Evolutionary conservation across 2,113 vertebrate species (phyloP).

Genomic region (Platycercus adscitus): DNA sequence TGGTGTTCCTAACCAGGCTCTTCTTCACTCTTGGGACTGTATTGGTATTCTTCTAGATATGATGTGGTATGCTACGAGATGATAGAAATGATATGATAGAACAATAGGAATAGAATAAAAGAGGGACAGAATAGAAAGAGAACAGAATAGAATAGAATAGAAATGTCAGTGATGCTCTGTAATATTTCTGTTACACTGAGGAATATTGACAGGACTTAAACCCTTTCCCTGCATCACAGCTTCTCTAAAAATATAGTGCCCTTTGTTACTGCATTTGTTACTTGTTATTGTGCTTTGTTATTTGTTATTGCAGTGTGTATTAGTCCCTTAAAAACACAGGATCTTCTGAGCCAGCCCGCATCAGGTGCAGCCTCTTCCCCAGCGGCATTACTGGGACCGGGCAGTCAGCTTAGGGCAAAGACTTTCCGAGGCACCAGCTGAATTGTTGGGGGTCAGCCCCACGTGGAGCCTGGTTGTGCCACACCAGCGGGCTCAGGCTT

Average conservation of each 20-base stretch:
- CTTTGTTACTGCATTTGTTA: not conserved
- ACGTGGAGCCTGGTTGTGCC: not conserved
- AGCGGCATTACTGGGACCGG: rapidly evolving
- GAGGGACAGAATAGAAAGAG: not conserved
- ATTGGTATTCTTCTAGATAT: not conserved
- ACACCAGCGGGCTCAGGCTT: not conserved
- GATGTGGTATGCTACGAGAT: not conserved
- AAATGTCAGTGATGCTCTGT: not conserved
- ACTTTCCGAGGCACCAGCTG: not conserved
- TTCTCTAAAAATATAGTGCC: not conserved
- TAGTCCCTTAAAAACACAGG: not conserved
- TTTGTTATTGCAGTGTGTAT: not conserved
- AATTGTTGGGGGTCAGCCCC: not conserved
- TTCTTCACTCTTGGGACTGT: not conserved
- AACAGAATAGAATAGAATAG: not conserved
- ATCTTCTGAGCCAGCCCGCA: not conserved
- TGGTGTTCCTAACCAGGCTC: not conserved
- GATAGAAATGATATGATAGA: not conserved
- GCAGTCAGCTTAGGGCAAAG: not conserved
- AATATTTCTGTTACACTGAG: not conserved
- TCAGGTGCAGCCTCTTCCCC: rapidly evolving
- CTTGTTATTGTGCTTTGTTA: not conserved
- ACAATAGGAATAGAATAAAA: not conserved
- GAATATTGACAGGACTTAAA: not conserved
- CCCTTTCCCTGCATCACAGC: not conserved